Conservation (phyloP, 2,797 vertebrate species). For the Sarcoramphus papa region DNA sequence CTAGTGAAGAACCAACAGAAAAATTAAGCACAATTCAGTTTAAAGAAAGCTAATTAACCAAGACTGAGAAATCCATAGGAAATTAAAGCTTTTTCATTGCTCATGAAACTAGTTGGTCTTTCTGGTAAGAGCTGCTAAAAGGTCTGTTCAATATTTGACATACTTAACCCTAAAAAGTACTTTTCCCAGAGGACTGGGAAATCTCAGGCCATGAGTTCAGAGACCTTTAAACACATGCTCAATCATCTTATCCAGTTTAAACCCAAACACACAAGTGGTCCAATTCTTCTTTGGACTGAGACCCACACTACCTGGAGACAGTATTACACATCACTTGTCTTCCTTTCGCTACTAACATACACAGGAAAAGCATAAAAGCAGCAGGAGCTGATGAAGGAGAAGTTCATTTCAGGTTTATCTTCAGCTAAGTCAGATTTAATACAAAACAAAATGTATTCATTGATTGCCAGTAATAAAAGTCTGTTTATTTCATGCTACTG, state of each 20-base stretch:
- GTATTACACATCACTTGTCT: background rate
- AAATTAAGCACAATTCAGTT: background rate
- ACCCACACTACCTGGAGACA: background rate
- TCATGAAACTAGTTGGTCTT: background rate
- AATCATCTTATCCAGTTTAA: background rate
- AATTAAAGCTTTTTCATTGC: background rate
- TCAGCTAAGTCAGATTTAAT: background rate
- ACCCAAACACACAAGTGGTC: background rate
- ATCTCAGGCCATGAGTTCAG: background rate
- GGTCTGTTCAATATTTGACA: background rate
- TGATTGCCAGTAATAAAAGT: slow-evolving; percentile 35
- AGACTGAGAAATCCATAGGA: background rate
- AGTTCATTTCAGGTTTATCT: background rate
- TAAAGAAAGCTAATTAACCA: slow-evolving; percentile 16
- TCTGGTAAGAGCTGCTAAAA: background rate
- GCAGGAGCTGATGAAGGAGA: background rate
- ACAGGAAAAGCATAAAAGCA: background rate
- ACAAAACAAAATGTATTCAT: background rate
- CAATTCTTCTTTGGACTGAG: background rate
- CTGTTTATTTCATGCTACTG: slow-evolving; percentile 8
- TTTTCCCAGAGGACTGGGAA: background rate
- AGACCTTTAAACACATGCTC: background rate
- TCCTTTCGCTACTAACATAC: background rate
- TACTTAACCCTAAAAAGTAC: background rate
- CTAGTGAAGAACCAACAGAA: slow-evolving; percentile 23